Evolutionary conservation across 2,888 invertebrate genomes (phyloP).

Genomic region (Megamerina dolium): DNA sequence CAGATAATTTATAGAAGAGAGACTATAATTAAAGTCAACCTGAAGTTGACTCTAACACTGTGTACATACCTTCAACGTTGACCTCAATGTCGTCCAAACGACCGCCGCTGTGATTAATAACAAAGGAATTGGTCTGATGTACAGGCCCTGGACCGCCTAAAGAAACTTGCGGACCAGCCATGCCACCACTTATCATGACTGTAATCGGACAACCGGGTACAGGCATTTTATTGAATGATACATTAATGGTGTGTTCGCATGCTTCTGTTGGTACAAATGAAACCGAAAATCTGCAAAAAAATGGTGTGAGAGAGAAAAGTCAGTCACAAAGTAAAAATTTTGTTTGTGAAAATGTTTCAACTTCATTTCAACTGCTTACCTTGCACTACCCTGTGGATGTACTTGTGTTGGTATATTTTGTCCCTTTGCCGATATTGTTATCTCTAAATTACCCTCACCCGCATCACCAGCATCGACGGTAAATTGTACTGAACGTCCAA

Average conservation of each 20-base stretch:
- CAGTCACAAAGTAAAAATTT: not conserved
- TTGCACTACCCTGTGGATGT: constrained; percentile 78
- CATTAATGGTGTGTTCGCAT: constrained; percentile 91
- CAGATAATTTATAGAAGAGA: too few relatives aligned
- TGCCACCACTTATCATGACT: constrained; percentile 66
- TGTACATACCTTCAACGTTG: constrained; percentile 81
- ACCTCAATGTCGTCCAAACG: constrained; percentile 91
- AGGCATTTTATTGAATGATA: constrained; percentile 90
- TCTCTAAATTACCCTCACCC: constrained; percentile 95
- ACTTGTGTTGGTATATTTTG: constrained; percentile 94
- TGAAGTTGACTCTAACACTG: too few relatives aligned
- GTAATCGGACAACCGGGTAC: constrained; percentile 87
- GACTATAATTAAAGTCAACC: too few relatives aligned
- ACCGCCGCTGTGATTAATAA: constrained; percentile 77
- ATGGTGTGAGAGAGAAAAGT: not conserved
- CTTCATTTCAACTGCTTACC: constrained; percentile 28
- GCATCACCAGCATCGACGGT: constrained; percentile 94
- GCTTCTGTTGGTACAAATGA: constrained; percentile 93
- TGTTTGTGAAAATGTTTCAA: not conserved
- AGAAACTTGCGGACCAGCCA: constrained; percentile 63
- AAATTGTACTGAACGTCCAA: constrained; percentile 89
- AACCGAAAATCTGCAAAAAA: constrained; percentile 71
- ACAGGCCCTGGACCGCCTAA: constrained; percentile 67
- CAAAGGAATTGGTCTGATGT: constrained; percentile 64
- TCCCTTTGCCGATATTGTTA: constrained; percentile 89